Evolutionary conservation across 2,888 invertebrate species (phyloP), one percentile per base, ranked within the genome.

Genomic region (Drosophila siamana): DNA sequence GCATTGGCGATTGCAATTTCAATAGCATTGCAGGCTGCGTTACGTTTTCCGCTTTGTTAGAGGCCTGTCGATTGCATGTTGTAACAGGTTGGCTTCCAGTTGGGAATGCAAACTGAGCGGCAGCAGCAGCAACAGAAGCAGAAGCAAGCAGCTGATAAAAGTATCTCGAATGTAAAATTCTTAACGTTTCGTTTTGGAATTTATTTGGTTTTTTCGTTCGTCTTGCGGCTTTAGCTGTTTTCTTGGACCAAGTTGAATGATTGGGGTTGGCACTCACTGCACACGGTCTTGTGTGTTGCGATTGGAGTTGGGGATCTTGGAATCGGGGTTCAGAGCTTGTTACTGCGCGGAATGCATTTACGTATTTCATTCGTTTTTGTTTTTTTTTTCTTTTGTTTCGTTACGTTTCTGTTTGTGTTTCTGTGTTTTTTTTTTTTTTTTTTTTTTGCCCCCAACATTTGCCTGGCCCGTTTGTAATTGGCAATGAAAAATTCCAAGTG

Each of bases 401-500:
- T 36, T 36, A 4, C 8, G 8, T 36, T 38, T 13, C n/a, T n/a
- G 5, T 30, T 30, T 33, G 5, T n/a, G n/a, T n/a, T n/a, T n/a
- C n/a, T n/a, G n/a, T n/a, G n/a, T n/a, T n/a, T n/a, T n/a, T n/a
- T 33, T 33, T 33, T 33, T 9, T 30, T 54, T 36, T 63, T 43
- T 19, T 48, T 48, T 33, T 30, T 55, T 11, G 30, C 30, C 33
- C 30, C 33, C 16, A 38, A 40, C 69, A 74, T 63, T 75, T 57
- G 59, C 57, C 36, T 63, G 47, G 71, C 60, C 60, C 63, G 64
- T 63, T 41, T 73, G 77, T 78, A 78, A 78, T 78, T 78, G 78
- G 80, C 78, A 78, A 70, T 78, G 77, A 78, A 77, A 78, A 78
- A 78, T 78, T 78, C 80, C 79, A 79, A 70, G 79, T 79, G 78